Conservation (phyloP, 2,113 vertebrate species). For the Ictidomys tridecemlineatus region DNA sequence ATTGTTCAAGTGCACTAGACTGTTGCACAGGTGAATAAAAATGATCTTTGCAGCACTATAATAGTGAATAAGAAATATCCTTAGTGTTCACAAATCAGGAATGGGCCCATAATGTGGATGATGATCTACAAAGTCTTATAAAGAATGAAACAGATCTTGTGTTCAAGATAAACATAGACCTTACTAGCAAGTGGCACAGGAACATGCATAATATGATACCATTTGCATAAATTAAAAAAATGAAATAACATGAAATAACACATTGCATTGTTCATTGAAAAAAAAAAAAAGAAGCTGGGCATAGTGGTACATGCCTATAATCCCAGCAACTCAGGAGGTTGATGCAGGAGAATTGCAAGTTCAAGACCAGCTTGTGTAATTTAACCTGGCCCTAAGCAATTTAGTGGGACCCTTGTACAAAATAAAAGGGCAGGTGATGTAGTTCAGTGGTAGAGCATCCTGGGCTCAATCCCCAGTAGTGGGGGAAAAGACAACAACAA, state of each 20-base stretch:
- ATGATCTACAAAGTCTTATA: not conserved
- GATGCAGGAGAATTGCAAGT: too few species aligned
- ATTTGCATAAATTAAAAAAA: not conserved
- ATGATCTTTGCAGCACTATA: not conserved
- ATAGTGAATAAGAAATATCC: not conserved
- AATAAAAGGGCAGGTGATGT: too few species aligned
- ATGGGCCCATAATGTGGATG: not conserved
- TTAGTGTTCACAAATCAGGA: not conserved
- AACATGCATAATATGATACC: not conserved
- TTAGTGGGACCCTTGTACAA: too few species aligned
- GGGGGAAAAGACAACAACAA: too few species aligned
- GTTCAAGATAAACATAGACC: not conserved
- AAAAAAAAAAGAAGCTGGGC: too few species aligned
- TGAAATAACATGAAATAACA: not conserved
- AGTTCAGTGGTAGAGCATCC: too few species aligned
- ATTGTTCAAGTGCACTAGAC: not conserved
- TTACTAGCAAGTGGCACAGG: slow-evolving; percentile 20
- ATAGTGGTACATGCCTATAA: too few species aligned
- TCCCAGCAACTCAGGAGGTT: too few species aligned
- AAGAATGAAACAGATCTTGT: not conserved
- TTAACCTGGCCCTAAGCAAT: too few species aligned
- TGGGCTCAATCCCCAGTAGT: too few species aligned
- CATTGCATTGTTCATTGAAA: not conserved
- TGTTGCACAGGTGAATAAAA: not conserved
- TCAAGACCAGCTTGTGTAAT: too few species aligned